Evolutionary conservation across 2,888 invertebrate genomes (phyloP), one percentile per base, ranked within the genome.

Genomic region (Ectemnius lituratus): DNA sequence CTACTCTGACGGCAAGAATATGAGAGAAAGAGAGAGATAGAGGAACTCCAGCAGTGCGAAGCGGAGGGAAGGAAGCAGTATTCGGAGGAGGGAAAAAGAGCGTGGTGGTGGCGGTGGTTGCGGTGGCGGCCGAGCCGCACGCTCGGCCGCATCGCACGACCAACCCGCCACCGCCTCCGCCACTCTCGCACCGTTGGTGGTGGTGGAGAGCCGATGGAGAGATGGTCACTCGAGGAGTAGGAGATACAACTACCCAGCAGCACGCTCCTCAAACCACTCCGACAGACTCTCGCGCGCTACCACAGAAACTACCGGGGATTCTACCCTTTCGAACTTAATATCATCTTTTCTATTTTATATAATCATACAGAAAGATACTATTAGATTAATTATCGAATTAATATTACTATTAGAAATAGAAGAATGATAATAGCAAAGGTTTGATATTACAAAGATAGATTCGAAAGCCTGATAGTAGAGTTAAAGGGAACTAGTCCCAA

Each of bases 21-120:
- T 16, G 69, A 61, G 72, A 73, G 67, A 66, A 57, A 61, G 74
- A 70, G 72, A 69, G 65, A 62, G 72, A 20, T 73, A 73, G 60
- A 74, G 65, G 68, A 60, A 64, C n/a, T 64, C 59, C 70, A 62
- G 70, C 64, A 71, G 74, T 60, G 67, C 63, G 56, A 66, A 61
- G 70, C 72, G 64, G 63, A 63, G 59, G 72, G 68, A 61, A 68
- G 59, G 58, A 68, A 65, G 70, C 65, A 65, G 70, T 62, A 60
- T 28, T 58, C 61, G 73, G 67, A 62, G 59, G 66, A 64, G 59
- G 49, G 49, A 45, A 72, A 61, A 14, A 49, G 65, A 57, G 58
- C 60, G 58, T 52, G 59, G 73, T 64, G 60, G 63, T 62, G 52
- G 72, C 70, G 71, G 66, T 75, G 59, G 67, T 68, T 58, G 71